Percentiles rank a stretch among this genome's conserved stretches.
Evolutionary conservation across 2,113 vertebrate species (phyloP).

Genomic region (Okapia johnstoni): DNA sequence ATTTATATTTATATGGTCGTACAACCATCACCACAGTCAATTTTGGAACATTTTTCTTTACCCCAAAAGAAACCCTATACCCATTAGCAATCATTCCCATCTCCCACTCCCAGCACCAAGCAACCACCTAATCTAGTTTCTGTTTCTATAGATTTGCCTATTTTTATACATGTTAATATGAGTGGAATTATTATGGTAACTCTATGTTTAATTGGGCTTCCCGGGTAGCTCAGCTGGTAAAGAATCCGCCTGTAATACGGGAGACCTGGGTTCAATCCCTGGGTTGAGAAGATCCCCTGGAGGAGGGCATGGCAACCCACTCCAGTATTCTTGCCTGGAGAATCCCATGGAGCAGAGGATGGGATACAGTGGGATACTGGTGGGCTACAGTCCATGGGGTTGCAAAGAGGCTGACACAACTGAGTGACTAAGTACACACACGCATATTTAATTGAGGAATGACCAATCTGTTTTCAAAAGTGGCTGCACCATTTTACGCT

Average conservation of each 20-base stretch:
- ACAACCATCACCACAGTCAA: not conserved
- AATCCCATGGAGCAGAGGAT: not conserved
- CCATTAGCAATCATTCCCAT: not conserved
- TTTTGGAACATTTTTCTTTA: conserved; percentile 15
- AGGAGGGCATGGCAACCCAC: not conserved
- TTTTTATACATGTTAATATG: not conserved
- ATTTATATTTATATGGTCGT: not conserved
- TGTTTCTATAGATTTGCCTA: not conserved
- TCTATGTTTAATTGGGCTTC: not conserved
- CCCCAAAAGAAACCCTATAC: not conserved
- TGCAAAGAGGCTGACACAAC: not conserved
- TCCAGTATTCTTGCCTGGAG: not conserved
- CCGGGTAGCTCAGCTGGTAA: not conserved
- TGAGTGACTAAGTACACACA: not conserved
- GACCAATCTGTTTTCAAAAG: not conserved
- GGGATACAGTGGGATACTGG: not conserved
- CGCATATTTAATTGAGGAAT: not conserved
- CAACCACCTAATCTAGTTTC: not conserved
- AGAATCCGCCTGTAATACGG: not conserved
- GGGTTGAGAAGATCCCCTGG: not conserved
- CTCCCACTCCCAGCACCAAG: not conserved
- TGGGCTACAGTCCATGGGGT: not conserved
- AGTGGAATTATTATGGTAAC: not conserved
- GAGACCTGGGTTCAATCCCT: not conserved
- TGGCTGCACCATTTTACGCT: not conserved